These are phyloP conservation scores for Eupelmus urozonus DNA, from an alignment of 2,888 invertebrate species.

Conservation along the genomic window DNA sequence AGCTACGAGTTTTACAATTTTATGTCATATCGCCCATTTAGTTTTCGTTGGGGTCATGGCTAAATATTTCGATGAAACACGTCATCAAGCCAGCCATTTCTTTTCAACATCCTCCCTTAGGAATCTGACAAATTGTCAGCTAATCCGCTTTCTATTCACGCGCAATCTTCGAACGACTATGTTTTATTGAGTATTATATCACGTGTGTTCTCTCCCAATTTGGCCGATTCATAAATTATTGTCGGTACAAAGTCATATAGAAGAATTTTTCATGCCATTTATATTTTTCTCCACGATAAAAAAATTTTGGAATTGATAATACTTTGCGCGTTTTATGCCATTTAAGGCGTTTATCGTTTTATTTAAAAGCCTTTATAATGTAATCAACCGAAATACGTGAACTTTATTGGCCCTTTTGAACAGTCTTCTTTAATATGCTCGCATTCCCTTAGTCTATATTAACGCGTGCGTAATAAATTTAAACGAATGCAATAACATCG, in stretches of 20 bases:
- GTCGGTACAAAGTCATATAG: slow-evolving; percentile 51
- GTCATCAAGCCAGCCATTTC: slow-evolving; percentile 59
- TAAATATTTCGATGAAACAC: slow-evolving; percentile 50
- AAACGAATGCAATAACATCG: background rate
- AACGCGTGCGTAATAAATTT: slow-evolving; percentile 2
- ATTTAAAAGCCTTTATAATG: slow-evolving; percentile 30
- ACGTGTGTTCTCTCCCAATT: slow-evolving; percentile 51
- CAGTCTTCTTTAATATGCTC: slow-evolving; percentile 42
- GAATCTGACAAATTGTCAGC: slow-evolving; percentile 28
- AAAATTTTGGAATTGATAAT: slow-evolving; percentile 15
- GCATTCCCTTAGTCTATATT: slow-evolving; percentile 1
- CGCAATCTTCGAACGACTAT: slow-evolving; percentile 33
- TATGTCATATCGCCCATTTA: slow-evolving; percentile 47
- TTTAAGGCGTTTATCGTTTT: background rate
- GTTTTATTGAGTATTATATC: slow-evolving; percentile 56
- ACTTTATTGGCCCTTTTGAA: slow-evolving; percentile 48
- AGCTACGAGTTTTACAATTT: slow-evolving; percentile 65
- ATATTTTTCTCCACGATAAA: slow-evolving; percentile 13
- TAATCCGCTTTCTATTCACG: slow-evolving; percentile 26
- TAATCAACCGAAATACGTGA: slow-evolving; percentile 30
- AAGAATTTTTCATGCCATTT: slow-evolving; percentile 41
- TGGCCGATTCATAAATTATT: slow-evolving; percentile 60
- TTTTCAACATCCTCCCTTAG: slow-evolving; percentile 31
- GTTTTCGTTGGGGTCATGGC: slow-evolving; percentile 59
- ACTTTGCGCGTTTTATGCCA: slow-evolving; percentile 18